phyloP scores from a whole-genome alignment of 2,888 invertebrate species.

The Onthophagus sagittarius region DNA sequence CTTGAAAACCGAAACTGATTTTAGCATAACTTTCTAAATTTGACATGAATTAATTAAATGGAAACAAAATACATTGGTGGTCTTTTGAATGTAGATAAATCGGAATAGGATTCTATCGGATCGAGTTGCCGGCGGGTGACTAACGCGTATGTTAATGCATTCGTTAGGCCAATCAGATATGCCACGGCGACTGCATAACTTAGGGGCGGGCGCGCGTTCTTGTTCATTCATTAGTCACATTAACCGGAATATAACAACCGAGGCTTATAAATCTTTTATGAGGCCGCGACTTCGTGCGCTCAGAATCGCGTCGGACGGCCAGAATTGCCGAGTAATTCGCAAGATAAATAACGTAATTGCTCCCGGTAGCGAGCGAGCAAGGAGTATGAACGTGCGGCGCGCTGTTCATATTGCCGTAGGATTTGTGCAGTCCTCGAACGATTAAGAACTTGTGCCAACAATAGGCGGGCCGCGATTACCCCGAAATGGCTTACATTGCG shows the following conservation, averaged over 20 bases:
- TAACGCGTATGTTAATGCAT: conserved; percentile 7
- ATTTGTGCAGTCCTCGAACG: background rate
- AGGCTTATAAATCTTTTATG: conserved; percentile 6
- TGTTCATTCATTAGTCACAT: conserved; percentile 9
- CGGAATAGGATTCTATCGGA: background rate
- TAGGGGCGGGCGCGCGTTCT: background rate
- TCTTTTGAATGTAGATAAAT: background rate
- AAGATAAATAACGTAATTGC: conserved; percentile 3
- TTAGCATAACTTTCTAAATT: too few species aligned
- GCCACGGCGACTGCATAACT: background rate
- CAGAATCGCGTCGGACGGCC: background rate
- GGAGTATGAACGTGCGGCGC: background rate
- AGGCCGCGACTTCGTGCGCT: background rate
- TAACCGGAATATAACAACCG: background rate
- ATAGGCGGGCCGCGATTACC: background rate
- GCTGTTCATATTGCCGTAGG: background rate
- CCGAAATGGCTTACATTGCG: background rate
- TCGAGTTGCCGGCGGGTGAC: background rate
- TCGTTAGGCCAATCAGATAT: conserved; percentile 6
- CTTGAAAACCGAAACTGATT: too few species aligned
- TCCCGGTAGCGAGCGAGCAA: background rate
- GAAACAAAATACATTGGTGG: background rate
- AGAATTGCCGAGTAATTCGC: conserved; percentile 2
- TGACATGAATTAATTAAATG: too few species aligned
- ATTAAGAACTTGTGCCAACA: conserved; percentile 2